Percentiles rank a stretch among this genome's conserved stretches.
phyloP scores from a whole-genome alignment of 2,888 invertebrate species.

The Schizaphis graminum region DNA sequence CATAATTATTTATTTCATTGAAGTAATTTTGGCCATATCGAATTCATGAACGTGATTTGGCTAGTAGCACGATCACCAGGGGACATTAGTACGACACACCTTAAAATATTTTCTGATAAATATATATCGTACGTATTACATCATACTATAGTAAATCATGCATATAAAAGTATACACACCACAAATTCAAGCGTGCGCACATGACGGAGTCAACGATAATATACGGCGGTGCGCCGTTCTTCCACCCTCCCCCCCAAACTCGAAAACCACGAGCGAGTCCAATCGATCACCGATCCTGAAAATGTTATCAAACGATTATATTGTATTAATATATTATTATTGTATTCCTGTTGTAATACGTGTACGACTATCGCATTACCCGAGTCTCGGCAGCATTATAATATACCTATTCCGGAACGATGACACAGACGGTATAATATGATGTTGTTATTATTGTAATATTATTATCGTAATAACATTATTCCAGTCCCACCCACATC shows the following conservation, averaged over 20 bases:
- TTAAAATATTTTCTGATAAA: too few species aligned
- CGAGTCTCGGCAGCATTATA: not conserved
- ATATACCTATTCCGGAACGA: not conserved
- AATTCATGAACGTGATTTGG: too few species aligned
- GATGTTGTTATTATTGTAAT: slow-evolving; percentile 8
- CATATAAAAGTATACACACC: not conserved
- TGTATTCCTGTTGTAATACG: not conserved
- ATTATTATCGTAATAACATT: slow-evolving; percentile 2
- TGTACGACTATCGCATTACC: not conserved
- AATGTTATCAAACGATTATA: not conserved
- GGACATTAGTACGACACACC: too few species aligned
- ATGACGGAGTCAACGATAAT: not conserved
- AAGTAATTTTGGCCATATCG: too few species aligned
- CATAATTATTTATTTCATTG: too few species aligned
- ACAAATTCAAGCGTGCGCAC: not conserved
- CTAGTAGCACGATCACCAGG: too few species aligned
- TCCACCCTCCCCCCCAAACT: not conserved
- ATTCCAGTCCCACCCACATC: slow-evolving; percentile 49
- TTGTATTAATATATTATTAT: not conserved
- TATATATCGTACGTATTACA: too few species aligned
- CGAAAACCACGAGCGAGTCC: not conserved
- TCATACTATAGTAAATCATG: too few species aligned
- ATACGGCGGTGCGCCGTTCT: not conserved
- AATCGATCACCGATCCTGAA: not conserved
- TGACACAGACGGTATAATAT: not conserved